Evolutionary conservation across 2,888 invertebrate genomes (phyloP).

Genomic region (Muschampia plurimacula): DNA sequence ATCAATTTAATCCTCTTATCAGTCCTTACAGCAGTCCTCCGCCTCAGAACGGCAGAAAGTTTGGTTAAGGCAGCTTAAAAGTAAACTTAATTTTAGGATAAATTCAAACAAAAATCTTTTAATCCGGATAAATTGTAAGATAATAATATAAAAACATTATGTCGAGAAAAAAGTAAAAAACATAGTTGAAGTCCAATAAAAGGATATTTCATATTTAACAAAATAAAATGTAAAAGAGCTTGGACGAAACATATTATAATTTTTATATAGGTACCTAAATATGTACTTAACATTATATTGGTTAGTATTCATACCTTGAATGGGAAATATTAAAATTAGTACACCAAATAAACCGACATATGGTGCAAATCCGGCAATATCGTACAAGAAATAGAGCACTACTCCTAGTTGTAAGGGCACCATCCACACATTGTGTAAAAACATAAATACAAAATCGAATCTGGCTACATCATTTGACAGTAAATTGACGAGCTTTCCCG

Average conservation of each 20-base stretch:
- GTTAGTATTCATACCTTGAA: slow-evolving; percentile 65
- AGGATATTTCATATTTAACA: no score
- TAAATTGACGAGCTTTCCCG: slow-evolving; percentile 93
- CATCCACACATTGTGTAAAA: slow-evolving; percentile 92
- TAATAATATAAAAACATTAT: no score
- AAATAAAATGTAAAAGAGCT: no score
- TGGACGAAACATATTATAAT: no score
- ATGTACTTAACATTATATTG: neutral
- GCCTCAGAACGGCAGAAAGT: slow-evolving; percentile 64
- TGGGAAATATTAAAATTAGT: slow-evolving; percentile 85
- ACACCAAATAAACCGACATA: slow-evolving; percentile 76
- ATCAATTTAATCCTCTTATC: slow-evolving; percentile 94
- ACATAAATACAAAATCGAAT: slow-evolving; percentile 90
- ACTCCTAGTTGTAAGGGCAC: slow-evolving; percentile 90
- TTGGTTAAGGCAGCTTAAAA: slow-evolving; percentile 68
- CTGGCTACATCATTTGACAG: slow-evolving; percentile 93
- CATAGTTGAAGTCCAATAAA: no score
- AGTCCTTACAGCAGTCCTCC: slow-evolving; percentile 90
- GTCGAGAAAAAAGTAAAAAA: no score
- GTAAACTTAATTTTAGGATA: neutral
- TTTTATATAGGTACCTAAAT: no score
- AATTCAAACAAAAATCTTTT: neutral
- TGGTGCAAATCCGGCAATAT: slow-evolving; percentile 69
- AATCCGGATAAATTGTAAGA: neutral
- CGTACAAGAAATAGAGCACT: slow-evolving; percentile 70